These are phyloP conservation scores for Eptatretus burgeri DNA, from an alignment of 2,113 vertebrate species.

Conservation along the genomic window DNA sequence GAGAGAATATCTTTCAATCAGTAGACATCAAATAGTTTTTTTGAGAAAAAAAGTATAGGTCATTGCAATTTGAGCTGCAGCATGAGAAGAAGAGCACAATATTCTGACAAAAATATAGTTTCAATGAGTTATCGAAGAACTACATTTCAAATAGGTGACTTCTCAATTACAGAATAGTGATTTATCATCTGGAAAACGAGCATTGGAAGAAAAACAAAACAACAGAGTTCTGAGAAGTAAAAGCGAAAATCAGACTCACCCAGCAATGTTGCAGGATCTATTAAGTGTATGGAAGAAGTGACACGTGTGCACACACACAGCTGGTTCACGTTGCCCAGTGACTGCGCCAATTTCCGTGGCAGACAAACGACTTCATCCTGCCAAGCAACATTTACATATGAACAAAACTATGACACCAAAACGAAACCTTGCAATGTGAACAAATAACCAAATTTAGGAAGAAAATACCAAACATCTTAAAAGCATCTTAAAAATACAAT, in stretches of 20 bases:
- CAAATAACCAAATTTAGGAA: too few relatives aligned
- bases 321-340: slow-evolving; percentile 74
- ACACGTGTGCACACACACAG: slow-evolving; percentile 67
- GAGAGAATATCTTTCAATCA: too few relatives aligned
- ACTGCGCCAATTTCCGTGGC: slow-evolving; percentile 60
- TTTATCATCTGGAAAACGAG: neutral
- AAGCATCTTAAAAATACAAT: too few relatives aligned
- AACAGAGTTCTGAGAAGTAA: neutral
- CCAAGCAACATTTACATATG: slow-evolving; percentile 7
- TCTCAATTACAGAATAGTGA: neutral
- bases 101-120: neutral
- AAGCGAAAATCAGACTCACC: slow-evolving; percentile 22
- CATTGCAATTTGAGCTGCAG: neutral
- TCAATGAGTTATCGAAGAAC: neutral
- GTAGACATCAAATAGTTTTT: too few relatives aligned
- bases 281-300: slow-evolving; percentile 60
- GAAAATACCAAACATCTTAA: too few relatives aligned
- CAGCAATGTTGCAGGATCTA: slow-evolving; percentile 63
- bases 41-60: too few relatives aligned
- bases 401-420: too few relatives aligned
- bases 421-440: too few relatives aligned
- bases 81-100: neutral
- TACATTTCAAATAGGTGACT: neutral
- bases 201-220: neutral
- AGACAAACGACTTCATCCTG: slow-evolving; percentile 85